Evolutionary conservation across 2,797 vertebrate species (phyloP).

Genomic region (Parauchenoglanis punctatus): DNA sequence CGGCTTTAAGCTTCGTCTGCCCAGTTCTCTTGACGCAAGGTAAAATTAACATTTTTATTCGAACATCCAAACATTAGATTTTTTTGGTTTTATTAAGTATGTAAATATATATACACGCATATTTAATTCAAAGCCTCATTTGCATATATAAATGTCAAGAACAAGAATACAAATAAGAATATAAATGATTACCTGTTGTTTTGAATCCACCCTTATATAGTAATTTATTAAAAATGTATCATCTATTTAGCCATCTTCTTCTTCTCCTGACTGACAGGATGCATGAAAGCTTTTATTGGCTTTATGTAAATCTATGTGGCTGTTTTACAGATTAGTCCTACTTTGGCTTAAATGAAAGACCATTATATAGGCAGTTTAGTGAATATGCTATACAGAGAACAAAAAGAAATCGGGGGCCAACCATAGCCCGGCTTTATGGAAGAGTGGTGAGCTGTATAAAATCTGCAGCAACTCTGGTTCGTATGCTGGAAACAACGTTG

Average conservation of each 20-base stretch:
- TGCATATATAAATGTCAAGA: neutral
- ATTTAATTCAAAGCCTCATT: neutral
- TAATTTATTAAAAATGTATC: no score
- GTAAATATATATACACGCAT: neutral
- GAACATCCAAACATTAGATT: neutral
- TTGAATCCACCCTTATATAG: no score
- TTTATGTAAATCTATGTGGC: neutral
- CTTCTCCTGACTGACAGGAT: no score
- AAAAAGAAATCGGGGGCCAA: neutral
- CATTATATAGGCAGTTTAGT: neutral
- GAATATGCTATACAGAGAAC: neutral
- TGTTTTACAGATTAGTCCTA: neutral
- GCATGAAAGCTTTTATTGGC: neutral
- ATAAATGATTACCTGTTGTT: no score
- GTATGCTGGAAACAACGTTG: neutral
- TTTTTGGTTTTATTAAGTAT: neutral
- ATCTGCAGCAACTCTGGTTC: no score
- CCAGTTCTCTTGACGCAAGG: neutral
- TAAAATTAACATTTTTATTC: no score
- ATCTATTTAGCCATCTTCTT: no score
- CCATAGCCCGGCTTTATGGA: neutral
- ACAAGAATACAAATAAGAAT: no score
- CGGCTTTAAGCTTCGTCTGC: neutral
- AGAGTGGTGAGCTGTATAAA: neutral
- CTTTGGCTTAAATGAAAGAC: neutral